Base-by-base conservation (phyloP, 2,888 invertebrate species). In the Cenopis cana region DNA sequence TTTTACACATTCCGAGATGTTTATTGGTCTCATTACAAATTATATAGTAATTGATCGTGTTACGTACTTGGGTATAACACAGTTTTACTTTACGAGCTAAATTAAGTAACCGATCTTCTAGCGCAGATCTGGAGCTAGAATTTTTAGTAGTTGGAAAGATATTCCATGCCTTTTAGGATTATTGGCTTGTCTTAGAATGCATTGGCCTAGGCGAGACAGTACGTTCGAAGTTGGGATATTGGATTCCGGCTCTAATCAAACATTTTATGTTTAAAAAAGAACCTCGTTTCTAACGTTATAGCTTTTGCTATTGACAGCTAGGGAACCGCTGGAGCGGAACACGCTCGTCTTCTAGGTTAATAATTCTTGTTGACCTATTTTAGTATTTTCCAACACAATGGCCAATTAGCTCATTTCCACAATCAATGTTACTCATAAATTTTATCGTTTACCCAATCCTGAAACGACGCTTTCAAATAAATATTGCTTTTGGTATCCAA, bases 221-320 rank as follows among this genome's bases (percentile, higher is more conserved):
- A 0, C 6, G 36, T 18, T 60, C 49, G 65, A 36, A 12, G 49
- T 18, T 52, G 12, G 14, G n/a, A 38, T 38, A 54, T 64, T 38
- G 54, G 38, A 38, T 64, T 52, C 33, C 50, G 33, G 24, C 12
- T 17, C 17, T 17, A 38, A 38, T 41, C 38, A 65, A 41, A 65
- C 41, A 65, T 65, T 24, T 41, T 12, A n/a, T 52, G 20, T 2
- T 38, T 41, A 41, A 65, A 55, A n/a, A 17, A 18, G 18, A 29
- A 1, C 29, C 29, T 29, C 41, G 29, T 46, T 5, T n/a, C 2
- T 12, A 61, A 50, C 49, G 6, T 14, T 20, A 11, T 61, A n/a
- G n/a, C n/a, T n/a, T 59, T 75, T 81, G 79, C 72, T 76, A 81
- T 79, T 82, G 83, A 82, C 83, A 82, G n/a, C n/a, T n/a, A n/a